Percentiles rank a stretch among this genome's conserved stretches.
Evolutionary conservation across 2,113 vertebrate species (phyloP).

Genomic region (Chrysochloris asiatica): DNA sequence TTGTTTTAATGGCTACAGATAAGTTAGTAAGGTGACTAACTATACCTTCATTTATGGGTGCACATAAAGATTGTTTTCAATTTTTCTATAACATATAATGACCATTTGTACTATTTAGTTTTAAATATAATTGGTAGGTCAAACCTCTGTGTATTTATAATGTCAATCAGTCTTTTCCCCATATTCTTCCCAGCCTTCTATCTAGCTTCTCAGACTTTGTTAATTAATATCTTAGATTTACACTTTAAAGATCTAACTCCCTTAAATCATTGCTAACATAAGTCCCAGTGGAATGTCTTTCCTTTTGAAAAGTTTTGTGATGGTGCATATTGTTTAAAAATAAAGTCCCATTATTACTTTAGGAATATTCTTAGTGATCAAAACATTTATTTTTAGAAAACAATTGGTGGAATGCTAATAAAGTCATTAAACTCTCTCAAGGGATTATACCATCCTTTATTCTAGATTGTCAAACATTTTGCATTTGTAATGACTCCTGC

Average conservation of each 20-base stretch:
- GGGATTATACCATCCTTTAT: not conserved
- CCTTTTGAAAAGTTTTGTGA: not conserved
- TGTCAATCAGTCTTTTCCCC: not conserved
- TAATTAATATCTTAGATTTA: not conserved
- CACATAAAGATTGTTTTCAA: not conserved
- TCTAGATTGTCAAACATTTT: slow-evolving; percentile 19
- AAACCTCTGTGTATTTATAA: slow-evolving; percentile 17
- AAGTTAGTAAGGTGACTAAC: too few species aligned
- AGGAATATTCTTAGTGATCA: not conserved
- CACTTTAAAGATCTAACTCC: slow-evolving; percentile 5
- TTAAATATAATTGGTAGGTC: slow-evolving; percentile 10
- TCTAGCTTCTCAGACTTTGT: not conserved
- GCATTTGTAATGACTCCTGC: not conserved
- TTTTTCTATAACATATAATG: not conserved
- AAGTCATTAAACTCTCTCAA: not conserved
- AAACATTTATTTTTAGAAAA: slow-evolving; percentile 30
- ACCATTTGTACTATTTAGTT: not conserved
- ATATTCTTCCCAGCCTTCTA: not conserved
- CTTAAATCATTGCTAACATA: not conserved
- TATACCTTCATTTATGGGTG: not conserved
- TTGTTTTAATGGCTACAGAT: too few species aligned
- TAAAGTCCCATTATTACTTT: not conserved
- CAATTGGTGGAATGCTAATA: not conserved
- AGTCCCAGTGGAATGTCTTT: not conserved
- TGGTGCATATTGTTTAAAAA: slow-evolving; percentile 11